Evolutionary conservation across 2,888 invertebrate species (phyloP), one percentile per base, ranked within the genome.

Genomic region (Gasteruption jaculator): DNA sequence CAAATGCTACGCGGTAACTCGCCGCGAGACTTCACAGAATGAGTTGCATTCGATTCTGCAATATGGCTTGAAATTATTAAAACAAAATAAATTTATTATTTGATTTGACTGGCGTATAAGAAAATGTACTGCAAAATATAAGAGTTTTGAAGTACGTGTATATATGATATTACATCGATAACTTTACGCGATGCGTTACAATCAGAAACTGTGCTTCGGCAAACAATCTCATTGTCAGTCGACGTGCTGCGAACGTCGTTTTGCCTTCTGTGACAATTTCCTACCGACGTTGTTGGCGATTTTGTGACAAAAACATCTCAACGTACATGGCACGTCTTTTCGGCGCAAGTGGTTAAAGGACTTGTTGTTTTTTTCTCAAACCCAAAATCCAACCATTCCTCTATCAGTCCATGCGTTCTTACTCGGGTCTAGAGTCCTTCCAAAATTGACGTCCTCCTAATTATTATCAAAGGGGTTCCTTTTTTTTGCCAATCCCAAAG

Each of bases 301-400:
- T n/a, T n/a, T n/a, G n/a, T n/a, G n/a, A 36, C 20, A 18, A 14
- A 14, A 36, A 36, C 25, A 26, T 36, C 19, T 11, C 12, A 25
- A 36, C 26, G 36, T 25, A 36, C 27, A 36, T 36, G 26, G 18
- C 12, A 35, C 25, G 11, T 16, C 20, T n/a, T 11, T 31, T 16
- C 5, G 8, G n/a, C 18, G 18, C 20, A 30, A n/a, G 32, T n/a
- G 15, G 36, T 20, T 18, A 21, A 26, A 20, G 39, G 43, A 46
- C 46, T 39, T 39, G 46, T 46, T 46, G 39, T 46, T 43, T 46
- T n/a, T n/a, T n/a, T n/a, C n/a, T n/a, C n/a, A n/a, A n/a, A n/a
- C n/a, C n/a, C n/a, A n/a, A n/a, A n/a, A n/a, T n/a, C n/a, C n/a
- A n/a, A n/a, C n/a, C n/a, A n/a, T n/a, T n/a, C n/a, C n/a, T n/a